Conservation (phyloP, 2,113 vertebrate species). For the Dendropsophus ebraccatus region DNA sequence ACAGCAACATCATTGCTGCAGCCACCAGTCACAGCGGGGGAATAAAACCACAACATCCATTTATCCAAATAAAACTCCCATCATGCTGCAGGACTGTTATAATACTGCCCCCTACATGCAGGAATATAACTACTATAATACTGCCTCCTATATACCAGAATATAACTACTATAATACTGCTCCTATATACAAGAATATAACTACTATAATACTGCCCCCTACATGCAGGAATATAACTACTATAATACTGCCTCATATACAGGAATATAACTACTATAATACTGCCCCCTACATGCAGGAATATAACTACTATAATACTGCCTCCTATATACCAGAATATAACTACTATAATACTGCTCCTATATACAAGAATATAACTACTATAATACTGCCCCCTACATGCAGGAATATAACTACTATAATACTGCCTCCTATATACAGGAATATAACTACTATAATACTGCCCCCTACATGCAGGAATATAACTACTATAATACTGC, state of each 20-base stretch:
- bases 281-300: not conserved
- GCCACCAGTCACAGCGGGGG: not conserved
- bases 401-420: slow-evolving; percentile 13
- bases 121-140: not conserved
- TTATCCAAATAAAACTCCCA: not conserved
- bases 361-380: not conserved
- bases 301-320: slow-evolving; percentile 2
- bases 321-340: not conserved
- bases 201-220: not conserved
- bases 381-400: not conserved
- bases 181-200: not conserved
- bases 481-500: slow-evolving; percentile 14
- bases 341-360: not conserved
- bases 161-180: slow-evolving; percentile 10
- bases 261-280: slow-evolving; percentile 16
- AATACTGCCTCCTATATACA: slow-evolving; percentile 7
- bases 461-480: not conserved
- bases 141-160: not conserved
- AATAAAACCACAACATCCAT: not conserved
- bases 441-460: slow-evolving; percentile 15
- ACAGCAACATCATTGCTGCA: not conserved
- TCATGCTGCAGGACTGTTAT: not conserved
- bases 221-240: not conserved
- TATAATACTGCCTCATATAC: not conserved
- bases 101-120: not conserved